Base-by-base conservation (phyloP, 2,113 vertebrate genomes). In the Chaenocephalus aceratus region DNA sequence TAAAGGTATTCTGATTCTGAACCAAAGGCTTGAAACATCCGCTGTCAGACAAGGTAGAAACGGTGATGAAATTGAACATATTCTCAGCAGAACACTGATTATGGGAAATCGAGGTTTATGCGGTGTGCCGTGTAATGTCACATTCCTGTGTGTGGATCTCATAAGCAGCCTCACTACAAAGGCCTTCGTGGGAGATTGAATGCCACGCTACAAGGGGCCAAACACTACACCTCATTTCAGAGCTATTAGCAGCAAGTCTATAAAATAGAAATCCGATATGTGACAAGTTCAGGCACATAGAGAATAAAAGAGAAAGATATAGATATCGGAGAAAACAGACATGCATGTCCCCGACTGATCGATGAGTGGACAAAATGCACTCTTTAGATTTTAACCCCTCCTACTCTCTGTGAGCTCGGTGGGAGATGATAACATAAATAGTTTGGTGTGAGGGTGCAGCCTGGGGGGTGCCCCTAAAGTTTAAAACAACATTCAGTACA, bases 151-250 rank as follows among this genome's bases (percentile, higher is more conserved):
- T 59, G 73, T 56, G 18, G 6, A 46, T 69, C 41, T 53, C 49
- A 64, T 8, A 59, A 49, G 56, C 51, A 63, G 49, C 18, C 74
- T 65, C 34, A 15, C 41, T 3, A 83, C 45, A 75, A 57, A 81
- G 36, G 59, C 26, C 82, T 82, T 70, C 13, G 14, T 48, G 56
- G 75, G 68, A 26, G 65, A 60, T 3, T 34, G 79, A 58, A 48
- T 21, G 54, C 41, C 77, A 53, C 59, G 58, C 59, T 58, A 77
- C 84, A 73, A 66, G 80, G 75, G 72, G 60, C 73, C 58, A 74
- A 79, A 77, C 64, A 74, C 75, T 80, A 72, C 69, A 72, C 72
- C 75, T 82, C 68, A 79, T 88, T 86, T 80, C 44, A 75, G 54
- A 58, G 14, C 48, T 18, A 72, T 78, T 69, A 74, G 44, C 77